Percentiles rank a stretch among this genome's conserved stretches.
These are phyloP conservation scores for Deroplatys truncata DNA, from an alignment of 2,888 invertebrate species.

Conservation along the genomic window DNA sequence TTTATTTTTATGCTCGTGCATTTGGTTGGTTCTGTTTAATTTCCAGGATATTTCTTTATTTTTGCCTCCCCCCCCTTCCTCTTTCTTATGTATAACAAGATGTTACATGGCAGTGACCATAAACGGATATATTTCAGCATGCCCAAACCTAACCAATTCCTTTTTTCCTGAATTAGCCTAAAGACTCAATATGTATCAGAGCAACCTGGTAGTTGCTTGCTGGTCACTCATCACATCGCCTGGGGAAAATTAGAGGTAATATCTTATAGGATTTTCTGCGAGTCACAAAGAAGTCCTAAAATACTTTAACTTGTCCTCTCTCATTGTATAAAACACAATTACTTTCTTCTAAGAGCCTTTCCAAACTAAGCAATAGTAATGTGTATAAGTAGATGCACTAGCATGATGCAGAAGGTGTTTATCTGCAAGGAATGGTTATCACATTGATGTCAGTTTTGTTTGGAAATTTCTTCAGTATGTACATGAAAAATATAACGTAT, in stretches of 20 bases:
- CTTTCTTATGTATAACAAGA: background rate
- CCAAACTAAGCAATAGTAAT: background rate
- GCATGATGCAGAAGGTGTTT: too few species aligned
- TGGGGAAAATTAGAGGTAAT: background rate
- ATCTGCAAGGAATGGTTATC: too few species aligned
- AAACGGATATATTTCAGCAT: background rate
- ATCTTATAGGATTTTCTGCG: background rate
- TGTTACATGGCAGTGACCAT: background rate
- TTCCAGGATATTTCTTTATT: background rate
- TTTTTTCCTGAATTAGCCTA: background rate
- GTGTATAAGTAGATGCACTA: background rate
- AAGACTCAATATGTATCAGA: background rate
- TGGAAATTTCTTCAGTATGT: too few species aligned
- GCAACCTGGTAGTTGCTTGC: background rate
- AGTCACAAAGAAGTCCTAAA: background rate
- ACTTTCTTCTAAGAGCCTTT: background rate
- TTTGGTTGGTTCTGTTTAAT: background rate
- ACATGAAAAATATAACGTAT: too few species aligned
- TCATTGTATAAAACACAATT: background rate
- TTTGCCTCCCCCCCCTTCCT: background rate
- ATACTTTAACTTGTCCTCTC: background rate
- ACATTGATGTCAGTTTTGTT: too few species aligned
- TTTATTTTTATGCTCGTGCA: background rate
- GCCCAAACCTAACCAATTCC: background rate
- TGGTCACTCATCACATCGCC: background rate